A percentile compares a stretch with the other conserved stretches of the same genome.
These are phyloP conservation scores for Acyrthosiphon pisum DNA, from an alignment of 1,140 invertebrate species.

Conservation along the genomic window DNA sequence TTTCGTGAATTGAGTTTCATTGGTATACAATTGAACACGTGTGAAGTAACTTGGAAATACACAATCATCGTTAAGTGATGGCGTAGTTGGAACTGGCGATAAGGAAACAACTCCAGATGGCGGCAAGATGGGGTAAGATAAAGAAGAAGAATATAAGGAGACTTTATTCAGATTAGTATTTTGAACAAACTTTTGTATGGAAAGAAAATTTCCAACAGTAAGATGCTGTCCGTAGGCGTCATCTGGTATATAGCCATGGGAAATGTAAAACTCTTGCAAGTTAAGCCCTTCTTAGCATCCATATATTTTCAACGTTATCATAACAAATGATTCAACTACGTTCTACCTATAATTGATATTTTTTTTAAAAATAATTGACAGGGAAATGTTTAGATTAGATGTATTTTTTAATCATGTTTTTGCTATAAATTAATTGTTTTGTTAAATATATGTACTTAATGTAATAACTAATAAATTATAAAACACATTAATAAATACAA, in stretches of 20 bases:
- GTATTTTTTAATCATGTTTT: background rate
- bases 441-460: background rate
- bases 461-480: too few species aligned
- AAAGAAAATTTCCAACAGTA: constrained; percentile 30
- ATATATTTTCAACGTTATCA: constrained; percentile 17
- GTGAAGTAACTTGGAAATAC: background rate
- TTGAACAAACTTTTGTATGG: constrained; percentile 51
- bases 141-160: constrained; percentile 30
- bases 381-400: background rate
- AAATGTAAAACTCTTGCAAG: constrained; percentile 20
- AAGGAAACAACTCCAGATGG: constrained; percentile 46
- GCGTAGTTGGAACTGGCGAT: background rate
- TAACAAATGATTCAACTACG: background rate
- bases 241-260: constrained; percentile 15
- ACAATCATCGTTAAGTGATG: background rate
- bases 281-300: background rate
- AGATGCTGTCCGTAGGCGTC: constrained; percentile 49
- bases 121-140: constrained; percentile 5
- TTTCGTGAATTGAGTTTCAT: background rate
- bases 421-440: background rate
- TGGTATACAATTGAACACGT: background rate
- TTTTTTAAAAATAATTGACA: background rate
- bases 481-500: too few species aligned
- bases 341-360: background rate
- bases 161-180: constrained; percentile 56